phyloP scores from a whole-genome alignment of 2,113 vertebrate genomes.

The Chaetorhynchus papuensis region DNA sequence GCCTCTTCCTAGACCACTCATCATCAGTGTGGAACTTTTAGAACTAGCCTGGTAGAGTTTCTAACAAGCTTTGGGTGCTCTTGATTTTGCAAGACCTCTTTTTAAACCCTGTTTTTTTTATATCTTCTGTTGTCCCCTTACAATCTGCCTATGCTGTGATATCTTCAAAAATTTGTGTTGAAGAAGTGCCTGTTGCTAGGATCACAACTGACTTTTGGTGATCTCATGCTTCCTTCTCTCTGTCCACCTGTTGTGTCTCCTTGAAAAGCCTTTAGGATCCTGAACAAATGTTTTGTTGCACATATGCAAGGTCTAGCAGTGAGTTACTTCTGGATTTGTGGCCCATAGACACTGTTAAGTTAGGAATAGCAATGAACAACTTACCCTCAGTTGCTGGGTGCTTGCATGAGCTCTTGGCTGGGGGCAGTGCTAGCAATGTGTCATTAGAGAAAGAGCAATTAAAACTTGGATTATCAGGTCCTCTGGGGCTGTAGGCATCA shows the following conservation, averaged over 20 bases:
- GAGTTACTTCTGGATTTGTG: neutral
- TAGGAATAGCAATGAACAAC: neutral
- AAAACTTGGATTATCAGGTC: neutral
- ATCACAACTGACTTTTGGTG: neutral
- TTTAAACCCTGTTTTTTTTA: neutral
- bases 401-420: neutral
- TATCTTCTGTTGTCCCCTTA: neutral
- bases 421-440: neutral
- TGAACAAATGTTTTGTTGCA: neutral
- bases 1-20: neutral
- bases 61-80: neutral
- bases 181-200: neutral
- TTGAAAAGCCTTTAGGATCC: neutral
- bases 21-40: neutral
- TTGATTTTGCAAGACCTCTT: neutral
- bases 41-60: neutral
- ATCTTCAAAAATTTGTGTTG: neutral
- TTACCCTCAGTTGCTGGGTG: rapidly evolving
- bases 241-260: neutral
- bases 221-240: neutral
- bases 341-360: neutral
- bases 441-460: neutral
- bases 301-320: neutral
- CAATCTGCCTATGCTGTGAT: neutral
- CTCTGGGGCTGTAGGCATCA: neutral